Percentiles rank a stretch among this genome's conserved stretches.
Evolutionary conservation across 2,113 vertebrate genomes (phyloP).

Genomic region (Miniopterus natalensis): DNA sequence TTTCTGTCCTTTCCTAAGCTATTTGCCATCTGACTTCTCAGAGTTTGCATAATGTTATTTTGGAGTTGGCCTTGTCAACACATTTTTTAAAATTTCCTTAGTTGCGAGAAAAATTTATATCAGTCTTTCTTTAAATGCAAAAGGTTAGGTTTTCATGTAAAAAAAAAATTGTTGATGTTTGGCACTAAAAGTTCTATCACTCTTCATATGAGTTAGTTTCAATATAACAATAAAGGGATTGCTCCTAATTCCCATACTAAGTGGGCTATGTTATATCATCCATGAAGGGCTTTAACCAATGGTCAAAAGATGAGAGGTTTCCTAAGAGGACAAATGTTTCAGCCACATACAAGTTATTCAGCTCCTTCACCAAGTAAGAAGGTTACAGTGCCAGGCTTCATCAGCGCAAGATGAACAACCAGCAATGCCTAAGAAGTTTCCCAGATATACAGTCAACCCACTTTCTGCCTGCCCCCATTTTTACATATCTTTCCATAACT

Average conservation of each 20-base stretch:
- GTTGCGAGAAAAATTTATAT: not conserved
- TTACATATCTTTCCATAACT: constrained; percentile 7
- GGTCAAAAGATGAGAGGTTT: constrained; percentile 38
- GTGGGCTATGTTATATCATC: not conserved
- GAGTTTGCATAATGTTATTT: not conserved
- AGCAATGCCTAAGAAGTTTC: not conserved
- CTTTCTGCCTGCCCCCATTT: constrained; percentile 1
- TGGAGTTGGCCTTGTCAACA: not conserved
- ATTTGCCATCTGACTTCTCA: not conserved
- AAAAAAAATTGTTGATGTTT: not conserved
- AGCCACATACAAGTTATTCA: not conserved
- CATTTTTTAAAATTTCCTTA: constrained; percentile 18
- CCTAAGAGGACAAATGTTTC: constrained; percentile 9
- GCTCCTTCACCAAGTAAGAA: not conserved
- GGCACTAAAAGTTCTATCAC: not conserved
- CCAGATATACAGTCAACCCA: constrained; percentile 26
- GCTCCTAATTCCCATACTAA: constrained; percentile 31
- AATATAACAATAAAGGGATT: constrained; percentile 15
- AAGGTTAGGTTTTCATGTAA: not conserved
- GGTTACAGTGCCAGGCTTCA: not conserved
- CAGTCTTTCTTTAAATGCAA: not conserved
- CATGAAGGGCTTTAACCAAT: not conserved
- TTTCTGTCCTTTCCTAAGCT: not conserved
- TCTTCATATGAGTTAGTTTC: not conserved
- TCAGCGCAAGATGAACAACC: constrained; percentile 39